A percentile compares a stretch with the other conserved stretches of the same genome.
These are phyloP conservation scores for Melanostoma scalare DNA, from an alignment of 2,888 invertebrate genomes.

Conservation along the genomic window DNA sequence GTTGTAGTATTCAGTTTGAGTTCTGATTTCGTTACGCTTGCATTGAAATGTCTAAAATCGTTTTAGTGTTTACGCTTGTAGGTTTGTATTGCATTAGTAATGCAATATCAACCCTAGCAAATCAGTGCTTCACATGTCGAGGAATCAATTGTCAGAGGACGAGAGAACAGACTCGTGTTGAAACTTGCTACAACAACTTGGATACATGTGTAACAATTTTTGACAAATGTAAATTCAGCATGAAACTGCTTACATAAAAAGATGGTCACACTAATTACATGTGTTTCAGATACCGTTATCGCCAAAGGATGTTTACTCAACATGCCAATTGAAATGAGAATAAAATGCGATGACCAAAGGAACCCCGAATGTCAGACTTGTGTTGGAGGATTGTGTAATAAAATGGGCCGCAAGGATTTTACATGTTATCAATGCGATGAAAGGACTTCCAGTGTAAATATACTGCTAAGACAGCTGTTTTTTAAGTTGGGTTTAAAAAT, in stretches of 20 bases:
- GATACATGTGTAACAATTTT: conserved; percentile 80
- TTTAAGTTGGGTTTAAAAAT: neutral
- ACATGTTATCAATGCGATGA: conserved; percentile 78
- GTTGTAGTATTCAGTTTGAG: conserved; percentile 11
- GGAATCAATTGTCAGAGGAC: conserved; percentile 79
- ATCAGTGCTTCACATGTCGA: conserved; percentile 77
- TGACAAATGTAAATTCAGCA: conserved; percentile 76
- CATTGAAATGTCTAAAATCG: conserved; percentile 28
- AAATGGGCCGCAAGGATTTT: conserved; percentile 76
- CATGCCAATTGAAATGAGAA: conserved; percentile 74
- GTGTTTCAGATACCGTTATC: conserved; percentile 75
- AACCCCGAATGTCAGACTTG: conserved; percentile 77
- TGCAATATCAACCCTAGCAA: conserved; percentile 58
- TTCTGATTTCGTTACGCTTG: conserved; percentile 11
- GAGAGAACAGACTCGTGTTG: conserved; percentile 74
- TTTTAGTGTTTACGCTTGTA: neutral
- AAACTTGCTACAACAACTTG: conserved; percentile 76
- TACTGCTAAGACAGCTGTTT: neutral
- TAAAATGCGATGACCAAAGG: conserved; percentile 75
- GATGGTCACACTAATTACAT: neutral
- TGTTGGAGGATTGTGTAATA: conserved; percentile 77
- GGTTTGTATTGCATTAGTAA: neutral
- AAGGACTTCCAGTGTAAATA: conserved; percentile 74
- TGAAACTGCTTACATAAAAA: no score
- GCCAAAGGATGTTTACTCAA: conserved; percentile 77